These are phyloP conservation scores for Hymenochirus boettgeri DNA, from an alignment of 2,113 vertebrate genomes.

Conservation along the genomic window DNA sequence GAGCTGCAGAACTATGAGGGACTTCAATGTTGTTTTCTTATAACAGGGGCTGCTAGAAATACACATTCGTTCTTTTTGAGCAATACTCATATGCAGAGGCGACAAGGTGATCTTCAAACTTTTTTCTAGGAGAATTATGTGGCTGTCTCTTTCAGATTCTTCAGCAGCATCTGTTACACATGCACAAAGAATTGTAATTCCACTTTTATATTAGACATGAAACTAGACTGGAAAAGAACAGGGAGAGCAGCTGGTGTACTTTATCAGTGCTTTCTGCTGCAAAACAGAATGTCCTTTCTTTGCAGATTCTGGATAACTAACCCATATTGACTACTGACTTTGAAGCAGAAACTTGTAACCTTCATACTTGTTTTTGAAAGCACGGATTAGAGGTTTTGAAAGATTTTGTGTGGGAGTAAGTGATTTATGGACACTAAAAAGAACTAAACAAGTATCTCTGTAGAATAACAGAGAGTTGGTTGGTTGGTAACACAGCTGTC, in stretches of 20 bases:
- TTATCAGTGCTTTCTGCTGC: slow-evolving; percentile 42
- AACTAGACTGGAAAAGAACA: slow-evolving; percentile 45
- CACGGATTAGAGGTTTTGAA: neutral
- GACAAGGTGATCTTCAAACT: slow-evolving; percentile 54
- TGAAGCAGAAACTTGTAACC: slow-evolving; percentile 13
- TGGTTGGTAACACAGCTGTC: neutral
- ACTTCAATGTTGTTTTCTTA: slow-evolving; percentile 46
- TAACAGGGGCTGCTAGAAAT: slow-evolving; percentile 10
- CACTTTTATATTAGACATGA: slow-evolving; percentile 51
- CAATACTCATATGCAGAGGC: slow-evolving; percentile 43
- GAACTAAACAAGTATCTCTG: slow-evolving; percentile 1
- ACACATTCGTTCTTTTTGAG: slow-evolving; percentile 46
- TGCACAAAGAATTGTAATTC: slow-evolving; percentile 51
- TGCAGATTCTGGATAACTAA: slow-evolving; percentile 30
- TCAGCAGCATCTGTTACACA: slow-evolving; percentile 52
- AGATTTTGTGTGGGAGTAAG: neutral
- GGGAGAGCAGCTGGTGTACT: slow-evolving; percentile 49
- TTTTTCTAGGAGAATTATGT: slow-evolving; percentile 43
- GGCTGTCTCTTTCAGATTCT: slow-evolving; percentile 46
- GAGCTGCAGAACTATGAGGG: too few relatives aligned
- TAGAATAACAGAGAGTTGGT: neutral
- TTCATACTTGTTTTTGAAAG: neutral
- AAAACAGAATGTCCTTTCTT: slow-evolving; percentile 45
- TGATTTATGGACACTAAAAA: neutral
- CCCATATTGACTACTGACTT: slow-evolving; percentile 15